phyloP scores from a whole-genome alignment of 2,797 vertebrate species.

The Melanotaenia boesemani region DNA sequence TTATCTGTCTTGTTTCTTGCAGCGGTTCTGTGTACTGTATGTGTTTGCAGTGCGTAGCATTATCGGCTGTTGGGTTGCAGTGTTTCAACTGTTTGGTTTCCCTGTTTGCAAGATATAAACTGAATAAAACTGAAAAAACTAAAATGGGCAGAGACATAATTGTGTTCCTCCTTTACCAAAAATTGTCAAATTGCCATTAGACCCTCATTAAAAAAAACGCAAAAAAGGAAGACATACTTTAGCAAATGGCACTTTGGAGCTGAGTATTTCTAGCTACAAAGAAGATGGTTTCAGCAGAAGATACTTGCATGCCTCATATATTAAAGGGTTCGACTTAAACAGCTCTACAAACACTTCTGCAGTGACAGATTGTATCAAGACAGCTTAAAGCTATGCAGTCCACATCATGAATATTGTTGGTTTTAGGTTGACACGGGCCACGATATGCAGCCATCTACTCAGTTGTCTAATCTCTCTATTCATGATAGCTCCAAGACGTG shows the following conservation, averaged over 20 bases:
- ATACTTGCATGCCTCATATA: not conserved
- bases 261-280: not conserved
- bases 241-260: not conserved
- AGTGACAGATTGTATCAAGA: slow-evolving; percentile 24
- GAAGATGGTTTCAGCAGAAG: not conserved
- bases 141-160: not conserved
- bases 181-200: not conserved
- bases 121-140: too few relatives aligned
- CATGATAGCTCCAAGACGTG: slow-evolving; percentile 13
- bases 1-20: not conserved
- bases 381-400: slow-evolving; percentile 37
- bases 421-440: slow-evolving; percentile 25
- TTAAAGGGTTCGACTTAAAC: not conserved
- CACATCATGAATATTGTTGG: slow-evolving; percentile 23
- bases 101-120: not conserved
- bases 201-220: not conserved
- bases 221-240: not conserved
- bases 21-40: not conserved
- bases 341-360: slow-evolving; percentile 21
- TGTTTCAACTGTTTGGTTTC: not conserved
- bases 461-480: slow-evolving; percentile 24
- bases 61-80: too few relatives aligned
- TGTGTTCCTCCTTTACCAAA: not conserved
- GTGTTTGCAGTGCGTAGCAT: too few relatives aligned
- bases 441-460: slow-evolving; percentile 7